Evolutionary conservation across 2,797 vertebrate species (phyloP).

Genomic region (Rachycentron canadum): DNA sequence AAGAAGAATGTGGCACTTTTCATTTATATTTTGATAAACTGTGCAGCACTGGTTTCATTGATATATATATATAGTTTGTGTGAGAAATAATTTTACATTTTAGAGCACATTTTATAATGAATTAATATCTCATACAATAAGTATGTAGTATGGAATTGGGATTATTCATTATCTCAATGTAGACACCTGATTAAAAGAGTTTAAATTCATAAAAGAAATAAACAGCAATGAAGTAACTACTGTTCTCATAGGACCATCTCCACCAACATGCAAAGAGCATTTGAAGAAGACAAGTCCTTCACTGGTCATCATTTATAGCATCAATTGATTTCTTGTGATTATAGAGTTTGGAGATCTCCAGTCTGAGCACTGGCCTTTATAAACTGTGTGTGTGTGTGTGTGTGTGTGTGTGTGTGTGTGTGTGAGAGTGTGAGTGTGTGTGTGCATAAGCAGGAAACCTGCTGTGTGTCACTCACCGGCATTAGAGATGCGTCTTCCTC

Average conservation of each 20-base stretch:
- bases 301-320: neutral
- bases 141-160: neutral
- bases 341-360: neutral
- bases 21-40: no score
- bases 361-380: neutral
- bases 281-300: neutral
- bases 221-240: neutral
- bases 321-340: neutral
- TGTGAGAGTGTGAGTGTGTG: neutral
- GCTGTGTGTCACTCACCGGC: conserved; percentile 88
- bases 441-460: neutral
- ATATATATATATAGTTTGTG: no score
- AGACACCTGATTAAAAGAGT: neutral
- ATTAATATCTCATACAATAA: neutral
- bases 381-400: neutral
- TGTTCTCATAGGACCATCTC: neutral
- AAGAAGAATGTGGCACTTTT: no score
- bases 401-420: neutral
- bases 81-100: no score
- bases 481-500: conserved; percentile 91
- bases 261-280: neutral
- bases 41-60: no score
- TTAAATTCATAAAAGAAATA: neutral
- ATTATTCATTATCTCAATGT: neutral
- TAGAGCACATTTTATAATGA: no score